Base-by-base conservation (phyloP, 2,888 invertebrate genomes). In the Thymelicus sylvestris region DNA sequence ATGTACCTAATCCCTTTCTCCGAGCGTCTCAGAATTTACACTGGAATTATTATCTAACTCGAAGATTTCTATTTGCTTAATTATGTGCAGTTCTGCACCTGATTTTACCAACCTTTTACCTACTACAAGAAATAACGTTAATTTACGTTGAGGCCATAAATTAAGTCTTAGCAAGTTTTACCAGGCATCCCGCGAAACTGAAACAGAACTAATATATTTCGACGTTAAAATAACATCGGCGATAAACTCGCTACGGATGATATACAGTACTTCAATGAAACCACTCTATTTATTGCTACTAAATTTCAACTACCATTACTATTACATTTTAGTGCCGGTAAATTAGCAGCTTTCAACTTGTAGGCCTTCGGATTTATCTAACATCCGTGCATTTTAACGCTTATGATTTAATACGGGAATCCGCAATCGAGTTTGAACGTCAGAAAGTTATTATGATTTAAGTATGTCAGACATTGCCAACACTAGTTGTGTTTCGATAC, bases 231-330 rank as follows among this genome's bases (percentile, higher is more conserved):
- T 13, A 48, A 61, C 39, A 38, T 60, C 59, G 38, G 44, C 38
- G 6, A 47, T 59, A 73, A 71, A 73, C 68, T 59, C n/a, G 63
- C 59, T 52, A 50, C 66, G 63, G 66, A 68, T 60, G 66, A 63
- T 73, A 63, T 71, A 66, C 55, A 39, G 10, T 66, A 63, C 68
- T 66, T 73, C 73, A 50, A 73, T 62, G 71, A 71, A 52, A 52
- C 41, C 63, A 66, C 67, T 70, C 52, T 71, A 73, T 71, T 71
- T 73, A 71, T 68, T 57, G 41, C 62, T 39, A 59, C 60, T 73
- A 73, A 71, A 73, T 66, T 66, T 52, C 63, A 71, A 39, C 48
- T 48, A 64, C 39, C 12, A 60, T 61, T 67, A 67, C 59, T 67
- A 60, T 64, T 69, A 38, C 24, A 24, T 59, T 69, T 59, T 64